phyloP scores from a whole-genome alignment of 2,797 vertebrate species.

The Myripristis jacobus region DNA sequence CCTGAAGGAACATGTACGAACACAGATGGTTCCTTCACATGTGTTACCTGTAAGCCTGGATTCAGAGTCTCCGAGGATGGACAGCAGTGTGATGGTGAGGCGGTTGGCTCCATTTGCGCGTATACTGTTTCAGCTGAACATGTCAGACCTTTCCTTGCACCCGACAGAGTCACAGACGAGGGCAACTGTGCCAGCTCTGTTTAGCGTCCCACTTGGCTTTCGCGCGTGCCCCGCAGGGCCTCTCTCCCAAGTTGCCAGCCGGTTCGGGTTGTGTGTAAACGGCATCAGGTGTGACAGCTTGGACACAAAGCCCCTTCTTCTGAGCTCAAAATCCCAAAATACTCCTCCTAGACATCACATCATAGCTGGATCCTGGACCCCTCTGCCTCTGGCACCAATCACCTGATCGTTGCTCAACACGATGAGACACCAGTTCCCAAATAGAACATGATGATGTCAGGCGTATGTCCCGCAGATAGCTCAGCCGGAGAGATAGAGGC shows the following conservation, averaged over 20 bases:
- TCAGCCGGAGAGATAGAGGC: slow-evolving; percentile 56
- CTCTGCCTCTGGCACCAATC: slow-evolving; percentile 66
- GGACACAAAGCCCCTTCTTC: slow-evolving; percentile 55
- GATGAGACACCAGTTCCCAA: slow-evolving; percentile 63
- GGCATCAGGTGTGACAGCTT: slow-evolving; percentile 80
- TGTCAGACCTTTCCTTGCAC: slow-evolving; percentile 28
- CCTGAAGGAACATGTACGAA: slow-evolving; percentile 87
- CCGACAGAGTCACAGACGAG: slow-evolving; percentile 10
- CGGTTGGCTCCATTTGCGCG: slow-evolving; percentile 34
- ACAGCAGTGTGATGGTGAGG: slow-evolving; percentile 78
- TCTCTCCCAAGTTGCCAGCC: slow-evolving; percentile 72
- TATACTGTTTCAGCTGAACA: slow-evolving; percentile 27
- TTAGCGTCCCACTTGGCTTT: slow-evolving; percentile 64
- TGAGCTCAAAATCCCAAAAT: slow-evolving; percentile 64
- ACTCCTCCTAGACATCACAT: slow-evolving; percentile 79
- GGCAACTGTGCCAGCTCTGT: slow-evolving; percentile 24
- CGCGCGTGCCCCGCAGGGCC: slow-evolving; percentile 81
- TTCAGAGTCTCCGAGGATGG: slow-evolving; percentile 84
- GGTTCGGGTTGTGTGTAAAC: slow-evolving; percentile 78
- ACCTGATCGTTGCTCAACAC: slow-evolving; percentile 64
- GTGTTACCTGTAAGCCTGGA: slow-evolving; percentile 81
- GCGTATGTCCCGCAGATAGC: slow-evolving; percentile 51
- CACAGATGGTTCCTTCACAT: slow-evolving; percentile 87
- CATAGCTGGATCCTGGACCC: slow-evolving; percentile 71
- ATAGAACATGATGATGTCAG: slow-evolving; percentile 75